Evolutionary conservation across 2,113 vertebrate genomes (phyloP).

Genomic region (Antigone vipio): DNA sequence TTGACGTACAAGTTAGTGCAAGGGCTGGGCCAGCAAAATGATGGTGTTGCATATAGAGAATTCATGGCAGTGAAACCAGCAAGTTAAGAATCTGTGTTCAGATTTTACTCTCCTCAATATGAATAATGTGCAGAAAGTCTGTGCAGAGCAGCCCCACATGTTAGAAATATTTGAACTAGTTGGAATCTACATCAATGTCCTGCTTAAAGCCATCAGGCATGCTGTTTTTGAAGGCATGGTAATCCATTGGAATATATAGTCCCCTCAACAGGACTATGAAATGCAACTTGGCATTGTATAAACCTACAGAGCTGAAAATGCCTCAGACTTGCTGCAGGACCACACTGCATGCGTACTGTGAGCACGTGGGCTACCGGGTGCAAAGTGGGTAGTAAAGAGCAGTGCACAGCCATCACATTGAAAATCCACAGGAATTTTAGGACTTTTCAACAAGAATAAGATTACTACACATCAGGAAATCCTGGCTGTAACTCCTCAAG

Average conservation of each 20-base stretch:
- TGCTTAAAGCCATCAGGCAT: background rate
- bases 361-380: fast-evolving
- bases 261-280: background rate
- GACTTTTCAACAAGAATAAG: background rate
- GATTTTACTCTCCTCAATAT: background rate
- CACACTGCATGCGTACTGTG: background rate
- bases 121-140: background rate
- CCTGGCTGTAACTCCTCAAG: background rate
- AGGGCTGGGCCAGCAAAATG: background rate
- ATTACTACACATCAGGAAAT: background rate
- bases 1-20: background rate
- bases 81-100: background rate
- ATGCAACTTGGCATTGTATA: background rate
- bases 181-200: background rate
- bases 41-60: background rate
- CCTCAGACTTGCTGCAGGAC: background rate
- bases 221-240: background rate
- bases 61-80: background rate
- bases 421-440: background rate
- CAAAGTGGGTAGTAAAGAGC: background rate
- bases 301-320: background rate
- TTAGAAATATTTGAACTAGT: background rate
- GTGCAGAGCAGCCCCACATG: fast-evolving
- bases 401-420: fast-evolving
- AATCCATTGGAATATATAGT: background rate